A percentile compares a stretch with the other conserved stretches of the same genome.
Conservation (phyloP, 2,888 invertebrate genomes). For the Dinocampus coccinellae region DNA sequence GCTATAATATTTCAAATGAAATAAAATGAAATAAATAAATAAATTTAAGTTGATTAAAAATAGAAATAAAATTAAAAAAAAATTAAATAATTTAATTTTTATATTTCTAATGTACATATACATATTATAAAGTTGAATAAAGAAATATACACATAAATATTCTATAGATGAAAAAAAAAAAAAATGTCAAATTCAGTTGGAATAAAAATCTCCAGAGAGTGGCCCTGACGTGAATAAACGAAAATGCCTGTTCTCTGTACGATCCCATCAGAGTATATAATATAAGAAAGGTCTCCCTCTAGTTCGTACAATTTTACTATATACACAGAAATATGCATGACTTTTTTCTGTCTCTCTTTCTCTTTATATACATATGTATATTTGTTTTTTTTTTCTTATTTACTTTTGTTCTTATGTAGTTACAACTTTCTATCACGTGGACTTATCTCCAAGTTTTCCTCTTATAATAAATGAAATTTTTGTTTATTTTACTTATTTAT, state of each 20-base stretch:
- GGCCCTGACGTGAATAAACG: constrained; percentile 46
- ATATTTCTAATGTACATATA: neutral
- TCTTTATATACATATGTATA: neutral
- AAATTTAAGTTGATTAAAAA: too few relatives aligned
- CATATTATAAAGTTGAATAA: neutral
- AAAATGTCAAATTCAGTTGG: constrained; percentile 34
- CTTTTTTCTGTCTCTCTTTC: neutral
- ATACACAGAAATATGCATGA: neutral
- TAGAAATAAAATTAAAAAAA: too few relatives aligned
- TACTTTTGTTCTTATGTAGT: neutral
- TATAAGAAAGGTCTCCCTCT: neutral
- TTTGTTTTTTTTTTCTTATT: neutral
- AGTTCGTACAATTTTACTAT: neutral
- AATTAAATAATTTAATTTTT: neutral
- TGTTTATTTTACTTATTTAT: too few relatives aligned
- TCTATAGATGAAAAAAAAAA: too few relatives aligned
- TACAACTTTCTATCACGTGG: neutral
- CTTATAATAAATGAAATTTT: too few relatives aligned
- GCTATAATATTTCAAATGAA: too few relatives aligned
- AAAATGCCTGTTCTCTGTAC: constrained; percentile 33
- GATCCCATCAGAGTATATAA: neutral
- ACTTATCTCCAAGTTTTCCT: neutral
- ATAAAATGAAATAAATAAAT: too few relatives aligned
- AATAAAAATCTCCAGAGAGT: constrained; percentile 26
- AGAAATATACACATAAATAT: constrained; percentile 9